Evolutionary conservation across 2,113 vertebrate species (phyloP).

Genomic region (Corythoichthys haematopterus): DNA sequence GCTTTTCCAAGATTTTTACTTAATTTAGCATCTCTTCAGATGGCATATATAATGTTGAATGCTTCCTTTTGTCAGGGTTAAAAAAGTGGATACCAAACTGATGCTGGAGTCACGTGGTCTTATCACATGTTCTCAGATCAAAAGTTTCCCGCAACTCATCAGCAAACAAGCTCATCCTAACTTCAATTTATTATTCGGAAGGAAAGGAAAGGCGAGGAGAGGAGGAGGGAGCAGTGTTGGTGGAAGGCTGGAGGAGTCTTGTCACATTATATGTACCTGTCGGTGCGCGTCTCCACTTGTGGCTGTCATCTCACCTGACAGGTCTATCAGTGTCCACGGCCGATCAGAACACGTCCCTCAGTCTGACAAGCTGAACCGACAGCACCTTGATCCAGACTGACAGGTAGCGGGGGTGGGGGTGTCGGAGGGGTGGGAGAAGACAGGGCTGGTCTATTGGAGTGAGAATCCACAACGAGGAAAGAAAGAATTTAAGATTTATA

Average conservation of each 20-base stretch:
- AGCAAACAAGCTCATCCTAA: constrained; percentile 43
- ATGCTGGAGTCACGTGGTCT: constrained; percentile 11
- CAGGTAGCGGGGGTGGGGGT: constrained; percentile 45
- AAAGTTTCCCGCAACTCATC: constrained; percentile 50
- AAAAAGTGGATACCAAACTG: not conserved
- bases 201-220: not conserved
- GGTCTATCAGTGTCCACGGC: constrained; percentile 68
- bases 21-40: too few species aligned
- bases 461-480: constrained; percentile 9
- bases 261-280: constrained; percentile 71
- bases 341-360: constrained; percentile 59
- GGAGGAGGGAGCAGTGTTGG: not conserved
- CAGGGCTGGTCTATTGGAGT: constrained; percentile 12
- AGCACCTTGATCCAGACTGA: constrained; percentile 64
- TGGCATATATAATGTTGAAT: too few species aligned
- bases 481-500: not conserved
- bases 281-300: constrained; percentile 39
- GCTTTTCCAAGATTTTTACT: too few species aligned
- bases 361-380: constrained; percentile 64
- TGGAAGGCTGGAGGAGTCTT: constrained; percentile 41
- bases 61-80: not conserved
- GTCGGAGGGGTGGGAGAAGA: not conserved
- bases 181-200: constrained; percentile 44
- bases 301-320: constrained; percentile 71
- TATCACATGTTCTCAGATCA: constrained; percentile 45